These are phyloP conservation scores for Oplegnathus fasciatus DNA, from an alignment of 2,113 vertebrate species.

Conservation along the genomic window DNA sequence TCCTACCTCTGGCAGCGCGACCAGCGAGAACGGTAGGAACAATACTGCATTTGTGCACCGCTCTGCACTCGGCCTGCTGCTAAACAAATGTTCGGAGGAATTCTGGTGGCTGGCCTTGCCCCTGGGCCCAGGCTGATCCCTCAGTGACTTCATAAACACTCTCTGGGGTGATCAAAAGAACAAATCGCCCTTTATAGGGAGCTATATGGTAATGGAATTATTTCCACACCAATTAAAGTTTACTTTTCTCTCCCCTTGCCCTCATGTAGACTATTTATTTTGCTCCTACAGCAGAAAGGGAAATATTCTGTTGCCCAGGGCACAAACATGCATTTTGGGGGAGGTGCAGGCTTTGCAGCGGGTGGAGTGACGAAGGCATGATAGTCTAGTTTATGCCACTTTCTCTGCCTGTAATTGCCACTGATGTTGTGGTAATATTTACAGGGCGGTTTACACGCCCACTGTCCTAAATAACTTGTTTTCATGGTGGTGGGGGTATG, in stretches of 20 bases:
- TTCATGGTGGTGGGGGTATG: not conserved
- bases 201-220: constrained; percentile 76
- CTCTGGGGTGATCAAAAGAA: constrained; percentile 71
- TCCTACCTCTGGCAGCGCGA: constrained; percentile 67
- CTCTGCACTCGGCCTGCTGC: constrained; percentile 72
- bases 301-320: constrained; percentile 42
- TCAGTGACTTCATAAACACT: constrained; percentile 78
- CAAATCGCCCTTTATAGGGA: constrained; percentile 75
- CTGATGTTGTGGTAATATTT: constrained; percentile 26
- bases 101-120: constrained; percentile 75
- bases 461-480: constrained; percentile 20
- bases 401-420: constrained; percentile 3
- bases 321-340: constrained; percentile 22
- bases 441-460: constrained; percentile 8
- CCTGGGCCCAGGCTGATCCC: constrained; percentile 65
- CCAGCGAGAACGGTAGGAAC: constrained; percentile 66
- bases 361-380: not conserved
- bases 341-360: not conserved
- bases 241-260: constrained; percentile 54
- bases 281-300: constrained; percentile 31
- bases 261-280: constrained; percentile 63
- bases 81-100: constrained; percentile 82
- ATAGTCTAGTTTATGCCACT: constrained; percentile 13
- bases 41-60: constrained; percentile 79
- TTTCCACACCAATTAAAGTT: constrained; percentile 76